Evolutionary conservation across 2,888 invertebrate species (phyloP).

Genomic region (Drosophila cyrtoloma): DNA sequence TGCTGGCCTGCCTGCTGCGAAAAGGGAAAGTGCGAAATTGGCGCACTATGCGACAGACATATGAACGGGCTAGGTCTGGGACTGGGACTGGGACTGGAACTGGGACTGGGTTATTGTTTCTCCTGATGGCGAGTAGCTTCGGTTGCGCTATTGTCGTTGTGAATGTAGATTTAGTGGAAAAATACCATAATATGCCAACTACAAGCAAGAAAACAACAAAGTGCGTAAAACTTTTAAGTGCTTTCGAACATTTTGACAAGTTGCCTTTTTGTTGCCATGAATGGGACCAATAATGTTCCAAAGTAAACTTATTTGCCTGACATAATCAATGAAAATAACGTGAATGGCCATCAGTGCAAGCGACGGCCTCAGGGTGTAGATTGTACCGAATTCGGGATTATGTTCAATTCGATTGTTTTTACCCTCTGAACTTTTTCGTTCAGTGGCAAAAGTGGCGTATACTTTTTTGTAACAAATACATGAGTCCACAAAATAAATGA

Average conservation of each 20-base stretch:
- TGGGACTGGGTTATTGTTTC: slow-evolving; percentile 23
- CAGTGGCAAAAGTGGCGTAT: slow-evolving; percentile 19
- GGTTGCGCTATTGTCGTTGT: slow-evolving; percentile 10
- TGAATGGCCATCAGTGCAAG: slow-evolving; percentile 42
- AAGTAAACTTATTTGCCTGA: slow-evolving; percentile 69
- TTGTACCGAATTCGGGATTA: slow-evolving; percentile 1
- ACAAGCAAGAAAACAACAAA: slow-evolving; percentile 60
- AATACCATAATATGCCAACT: slow-evolving; percentile 66
- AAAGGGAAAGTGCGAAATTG: slow-evolving; percentile 70
- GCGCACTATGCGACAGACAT: slow-evolving; percentile 39
- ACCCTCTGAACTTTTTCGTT: slow-evolving; percentile 2
- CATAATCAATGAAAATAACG: slow-evolving; percentile 71
- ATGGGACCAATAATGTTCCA: slow-evolving; percentile 70
- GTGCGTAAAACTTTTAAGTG: slow-evolving; percentile 76
- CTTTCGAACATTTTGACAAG: slow-evolving; percentile 78
- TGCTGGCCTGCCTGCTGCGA: slow-evolving; percentile 15
- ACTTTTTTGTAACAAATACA: slow-evolving; percentile 17
- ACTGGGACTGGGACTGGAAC: not conserved
- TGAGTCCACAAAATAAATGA: slow-evolving; percentile 1
- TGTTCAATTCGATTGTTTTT: slow-evolving; percentile 24
- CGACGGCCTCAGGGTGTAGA: slow-evolving; percentile 1
- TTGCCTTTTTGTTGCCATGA: slow-evolving; percentile 71
- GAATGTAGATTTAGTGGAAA: slow-evolving; percentile 65
- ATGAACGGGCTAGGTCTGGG: slow-evolving; percentile 6
- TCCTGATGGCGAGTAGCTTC: slow-evolving; percentile 2